Evolutionary conservation across 2,888 invertebrate species (phyloP).

Genomic region (Ochropacha duplaris): DNA sequence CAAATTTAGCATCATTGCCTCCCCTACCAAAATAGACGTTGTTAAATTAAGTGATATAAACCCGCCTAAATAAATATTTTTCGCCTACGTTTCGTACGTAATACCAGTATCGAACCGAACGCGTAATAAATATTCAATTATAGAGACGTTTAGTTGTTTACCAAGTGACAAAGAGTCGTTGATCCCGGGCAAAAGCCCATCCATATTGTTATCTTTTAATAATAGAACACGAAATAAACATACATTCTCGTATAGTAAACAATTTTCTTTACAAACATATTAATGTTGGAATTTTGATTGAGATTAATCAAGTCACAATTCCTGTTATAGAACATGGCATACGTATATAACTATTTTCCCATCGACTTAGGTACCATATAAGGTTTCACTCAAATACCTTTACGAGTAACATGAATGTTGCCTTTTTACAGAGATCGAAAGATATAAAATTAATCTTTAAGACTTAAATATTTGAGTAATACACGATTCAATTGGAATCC

Average conservation of each 20-base stretch:
- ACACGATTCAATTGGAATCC: not conserved
- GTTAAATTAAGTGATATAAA: too few relatives aligned
- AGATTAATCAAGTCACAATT: not conserved
- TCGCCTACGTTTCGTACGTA: too few relatives aligned
- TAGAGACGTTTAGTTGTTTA: conserved; percentile 27
- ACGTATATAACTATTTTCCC: not conserved
- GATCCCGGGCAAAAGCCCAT: not conserved
- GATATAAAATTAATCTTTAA: not conserved
- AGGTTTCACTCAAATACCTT: conserved; percentile 1
- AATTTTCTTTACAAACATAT: not conserved
- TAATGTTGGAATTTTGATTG: not conserved
- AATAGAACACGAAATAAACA: not conserved
- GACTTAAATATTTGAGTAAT: not conserved
- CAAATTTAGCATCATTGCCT: too few relatives aligned
- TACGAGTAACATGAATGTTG: not conserved
- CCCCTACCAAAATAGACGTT: too few relatives aligned
- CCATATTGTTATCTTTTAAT: not conserved
- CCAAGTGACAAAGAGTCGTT: not conserved
- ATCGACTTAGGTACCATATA: conserved; percentile 1
- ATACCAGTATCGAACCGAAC: conserved; percentile 15
- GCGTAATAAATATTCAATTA: conserved; percentile 47
- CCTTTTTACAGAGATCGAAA: not conserved
- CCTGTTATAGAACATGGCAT: too few relatives aligned
- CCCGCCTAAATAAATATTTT: too few relatives aligned
- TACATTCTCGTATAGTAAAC: not conserved